These are phyloP conservation scores for Caenorhabditis auriculariae DNA, from an alignment of 2,888 invertebrate genomes.

Conservation along the genomic window DNA sequence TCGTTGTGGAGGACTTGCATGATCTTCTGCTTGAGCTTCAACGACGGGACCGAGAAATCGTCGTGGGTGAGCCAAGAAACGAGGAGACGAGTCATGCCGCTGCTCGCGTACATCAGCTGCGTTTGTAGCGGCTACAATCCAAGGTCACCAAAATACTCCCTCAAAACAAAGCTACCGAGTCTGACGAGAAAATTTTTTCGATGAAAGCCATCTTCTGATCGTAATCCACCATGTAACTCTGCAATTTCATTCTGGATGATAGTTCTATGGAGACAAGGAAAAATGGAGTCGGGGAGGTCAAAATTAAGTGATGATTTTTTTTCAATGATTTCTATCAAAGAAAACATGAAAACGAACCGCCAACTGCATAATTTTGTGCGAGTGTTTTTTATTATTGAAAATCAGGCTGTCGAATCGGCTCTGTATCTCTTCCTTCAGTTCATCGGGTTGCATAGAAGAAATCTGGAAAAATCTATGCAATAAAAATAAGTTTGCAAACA, in stretches of 20 bases:
- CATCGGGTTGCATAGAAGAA: neutral
- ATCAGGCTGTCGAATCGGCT: slow-evolving; percentile 8
- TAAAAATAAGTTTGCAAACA: neutral
- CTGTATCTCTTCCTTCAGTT: slow-evolving; percentile 3
- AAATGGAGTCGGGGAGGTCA: no score
- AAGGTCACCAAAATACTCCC: neutral
- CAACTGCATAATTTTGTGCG: slow-evolving; percentile 13
- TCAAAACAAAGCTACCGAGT: slow-evolving; percentile 2
- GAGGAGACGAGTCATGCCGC: slow-evolving; percentile 17
- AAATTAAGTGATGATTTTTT: no score
- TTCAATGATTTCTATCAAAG: no score
- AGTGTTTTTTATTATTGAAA: slow-evolving; percentile 9
- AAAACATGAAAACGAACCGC: slow-evolving; percentile 3
- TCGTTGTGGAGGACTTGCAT: slow-evolving; percentile 18
- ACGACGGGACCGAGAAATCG: slow-evolving; percentile 13
- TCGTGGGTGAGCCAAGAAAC: slow-evolving; percentile 12
- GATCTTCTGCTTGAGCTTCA: slow-evolving; percentile 12
- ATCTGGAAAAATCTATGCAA: neutral
- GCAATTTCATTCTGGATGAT: no score
- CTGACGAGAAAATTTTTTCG: slow-evolving; percentile 10
- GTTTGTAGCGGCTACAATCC: neutral
- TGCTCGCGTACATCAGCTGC: slow-evolving; percentile 14
- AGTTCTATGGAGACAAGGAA: no score
- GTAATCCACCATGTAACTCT: slow-evolving; percentile 14
- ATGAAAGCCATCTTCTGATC: slow-evolving; percentile 10